phyloP scores from a whole-genome alignment of 2,888 invertebrate species.

The Xanthia icteritia region DNA sequence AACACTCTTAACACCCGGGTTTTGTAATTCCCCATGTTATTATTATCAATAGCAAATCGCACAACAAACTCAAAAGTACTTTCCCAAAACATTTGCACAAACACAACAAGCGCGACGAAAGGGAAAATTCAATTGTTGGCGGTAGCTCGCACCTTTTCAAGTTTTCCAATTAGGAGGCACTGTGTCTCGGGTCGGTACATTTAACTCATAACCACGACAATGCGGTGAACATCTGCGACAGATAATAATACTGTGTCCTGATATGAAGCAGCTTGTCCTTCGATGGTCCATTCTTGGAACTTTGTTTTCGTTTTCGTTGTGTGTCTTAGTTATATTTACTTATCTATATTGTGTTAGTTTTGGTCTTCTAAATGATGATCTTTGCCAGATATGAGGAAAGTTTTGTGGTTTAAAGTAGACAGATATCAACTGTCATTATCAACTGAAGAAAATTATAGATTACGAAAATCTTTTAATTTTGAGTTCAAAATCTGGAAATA shows the following conservation, averaged over 20 bases:
- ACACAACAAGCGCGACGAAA: constrained; percentile 53
- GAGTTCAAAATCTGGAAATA: not conserved
- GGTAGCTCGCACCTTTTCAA: constrained; percentile 81
- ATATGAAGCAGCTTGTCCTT: constrained; percentile 67
- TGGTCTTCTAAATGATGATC: not conserved
- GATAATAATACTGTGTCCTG: constrained; percentile 68
- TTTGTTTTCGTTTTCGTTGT: constrained; percentile 39
- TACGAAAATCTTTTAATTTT: not conserved
- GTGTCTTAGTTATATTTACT: constrained; percentile 43
- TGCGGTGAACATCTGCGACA: constrained; percentile 78
- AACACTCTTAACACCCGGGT: not conserved
- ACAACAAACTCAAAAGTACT: constrained; percentile 38
- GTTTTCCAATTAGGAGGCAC: constrained; percentile 84
- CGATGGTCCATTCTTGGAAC: constrained; percentile 50
- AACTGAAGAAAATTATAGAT: not conserved
- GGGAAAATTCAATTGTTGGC: constrained; percentile 79
- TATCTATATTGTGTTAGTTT: constrained; percentile 55
- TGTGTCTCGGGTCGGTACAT: constrained; percentile 77
- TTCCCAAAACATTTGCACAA: constrained; percentile 56
- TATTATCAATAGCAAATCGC: constrained; percentile 18
- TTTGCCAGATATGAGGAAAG: constrained; percentile 45
- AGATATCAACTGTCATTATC: not conserved
- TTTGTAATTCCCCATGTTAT: not conserved
- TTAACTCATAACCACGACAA: constrained; percentile 80
- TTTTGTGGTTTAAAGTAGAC: constrained; percentile 22